These are phyloP conservation scores for Callipepla squamata DNA, from an alignment of 2,113 vertebrate genomes.

Conservation along the genomic window DNA sequence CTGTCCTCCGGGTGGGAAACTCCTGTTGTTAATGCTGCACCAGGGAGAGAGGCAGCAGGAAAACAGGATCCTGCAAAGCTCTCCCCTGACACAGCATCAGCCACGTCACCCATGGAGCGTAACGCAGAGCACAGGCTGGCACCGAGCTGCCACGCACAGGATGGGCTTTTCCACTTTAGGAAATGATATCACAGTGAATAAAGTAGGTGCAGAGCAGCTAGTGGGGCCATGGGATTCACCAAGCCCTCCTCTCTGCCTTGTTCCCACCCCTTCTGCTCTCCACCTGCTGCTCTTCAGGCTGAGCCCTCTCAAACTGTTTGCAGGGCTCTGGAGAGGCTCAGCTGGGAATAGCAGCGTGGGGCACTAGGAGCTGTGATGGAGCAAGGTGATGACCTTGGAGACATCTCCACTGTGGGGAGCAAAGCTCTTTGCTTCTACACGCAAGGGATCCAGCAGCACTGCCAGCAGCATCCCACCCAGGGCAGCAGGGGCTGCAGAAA, in stretches of 20 bases:
- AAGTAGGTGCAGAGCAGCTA: fast-evolving
- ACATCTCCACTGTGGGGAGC: neutral
- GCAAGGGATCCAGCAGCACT: neutral
- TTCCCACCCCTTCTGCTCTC: neutral
- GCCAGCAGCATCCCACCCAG: neutral
- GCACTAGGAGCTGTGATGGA: neutral
- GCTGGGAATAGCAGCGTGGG: neutral
- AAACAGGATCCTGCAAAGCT: neutral
- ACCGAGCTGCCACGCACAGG: fast-evolving
- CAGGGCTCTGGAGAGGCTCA: neutral
- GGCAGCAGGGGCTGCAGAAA: neutral
- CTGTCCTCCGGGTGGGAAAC: neutral
- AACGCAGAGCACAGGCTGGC: fast-evolving
- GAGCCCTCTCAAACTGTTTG: neutral
- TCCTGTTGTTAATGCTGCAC: neutral
- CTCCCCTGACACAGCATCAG: neutral
- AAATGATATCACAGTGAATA: neutral
- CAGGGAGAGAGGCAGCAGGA: neutral
- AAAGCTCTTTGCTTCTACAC: neutral
- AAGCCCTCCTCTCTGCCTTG: neutral
- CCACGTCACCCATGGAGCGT: neutral
- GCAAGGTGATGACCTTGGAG: neutral
- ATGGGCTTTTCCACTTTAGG: neutral
- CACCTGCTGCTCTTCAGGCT: neutral
- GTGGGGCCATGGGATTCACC: fast-evolving